Evolutionary conservation across 1,140 invertebrate genomes (phyloP).

Genomic region (Melanaphis sacchari): DNA sequence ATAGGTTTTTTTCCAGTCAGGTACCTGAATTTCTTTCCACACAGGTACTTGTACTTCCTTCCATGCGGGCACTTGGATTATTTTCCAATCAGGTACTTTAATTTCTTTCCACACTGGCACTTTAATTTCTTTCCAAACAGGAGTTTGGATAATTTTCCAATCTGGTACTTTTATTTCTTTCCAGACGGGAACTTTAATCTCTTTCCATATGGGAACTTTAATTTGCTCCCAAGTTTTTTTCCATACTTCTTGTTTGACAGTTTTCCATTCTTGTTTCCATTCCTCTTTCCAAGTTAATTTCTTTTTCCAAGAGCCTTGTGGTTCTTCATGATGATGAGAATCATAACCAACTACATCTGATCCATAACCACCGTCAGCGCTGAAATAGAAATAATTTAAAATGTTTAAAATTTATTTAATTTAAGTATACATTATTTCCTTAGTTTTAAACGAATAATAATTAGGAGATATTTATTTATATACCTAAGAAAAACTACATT

Average conservation of each 20-base stretch:
- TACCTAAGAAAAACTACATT: not conserved
- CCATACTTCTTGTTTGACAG: slow-evolving; percentile 65
- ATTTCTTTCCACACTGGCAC: slow-evolving; percentile 72
- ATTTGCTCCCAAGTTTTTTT: slow-evolving; percentile 66
- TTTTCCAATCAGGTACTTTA: slow-evolving; percentile 72
- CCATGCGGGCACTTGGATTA: slow-evolving; percentile 72
- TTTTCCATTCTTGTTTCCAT: slow-evolving; percentile 66
- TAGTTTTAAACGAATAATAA: not conserved
- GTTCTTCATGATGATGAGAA: slow-evolving; percentile 64
- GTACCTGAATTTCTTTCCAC: slow-evolving; percentile 68
- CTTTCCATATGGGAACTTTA: slow-evolving; percentile 63
- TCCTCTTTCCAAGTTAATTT: slow-evolving; percentile 65
- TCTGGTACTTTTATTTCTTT: slow-evolving; percentile 62
- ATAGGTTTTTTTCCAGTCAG: slow-evolving; percentile 66
- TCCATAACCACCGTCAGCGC: slow-evolving; percentile 62
- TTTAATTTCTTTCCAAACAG: slow-evolving; percentile 66
- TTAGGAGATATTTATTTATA: not conserved
- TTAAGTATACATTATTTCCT: not conserved
- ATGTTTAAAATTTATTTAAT: not conserved
- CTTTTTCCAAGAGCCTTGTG: slow-evolving; percentile 70
- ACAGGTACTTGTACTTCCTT: slow-evolving; percentile 68
- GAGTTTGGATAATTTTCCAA: slow-evolving; percentile 65
- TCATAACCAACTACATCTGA: slow-evolving; percentile 59
- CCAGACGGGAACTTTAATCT: slow-evolving; percentile 63
- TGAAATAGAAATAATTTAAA: slow-evolving; percentile 18